A percentile compares a stretch with the other conserved stretches of the same genome.
Evolutionary conservation across 2,888 invertebrate species (phyloP).

Genomic region (Bombyx huttoni): DNA sequence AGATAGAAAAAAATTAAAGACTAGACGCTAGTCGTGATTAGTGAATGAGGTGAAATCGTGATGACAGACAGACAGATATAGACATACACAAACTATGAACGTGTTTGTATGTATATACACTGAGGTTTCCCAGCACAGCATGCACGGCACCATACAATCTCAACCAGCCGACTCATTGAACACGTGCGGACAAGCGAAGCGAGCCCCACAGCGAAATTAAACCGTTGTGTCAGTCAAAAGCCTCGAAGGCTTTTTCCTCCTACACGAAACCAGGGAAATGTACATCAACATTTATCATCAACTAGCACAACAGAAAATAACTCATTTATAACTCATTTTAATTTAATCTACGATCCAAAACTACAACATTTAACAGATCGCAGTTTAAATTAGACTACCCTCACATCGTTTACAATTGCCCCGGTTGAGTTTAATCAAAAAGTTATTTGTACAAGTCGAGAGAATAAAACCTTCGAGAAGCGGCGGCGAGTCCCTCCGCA

Average conservation of each 20-base stretch:
- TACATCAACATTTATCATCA: neutral
- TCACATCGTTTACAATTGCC: no score
- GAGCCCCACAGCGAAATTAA: constrained; percentile 34
- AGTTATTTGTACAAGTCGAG: neutral
- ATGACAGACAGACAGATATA: neutral
- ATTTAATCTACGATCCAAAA: no score
- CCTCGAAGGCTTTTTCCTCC: constrained; percentile 29
- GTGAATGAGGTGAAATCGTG: constrained; percentile 11
- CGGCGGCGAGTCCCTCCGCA: constrained; percentile 51
- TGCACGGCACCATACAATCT: neutral
- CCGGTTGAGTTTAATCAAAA: no score
- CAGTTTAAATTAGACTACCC: no score
- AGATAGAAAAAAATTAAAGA: neutral
- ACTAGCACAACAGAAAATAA: no score
- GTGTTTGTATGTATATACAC: constrained; percentile 1
- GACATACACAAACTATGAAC: neutral
- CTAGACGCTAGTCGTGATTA: neutral
- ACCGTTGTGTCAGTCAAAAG: constrained; percentile 36
- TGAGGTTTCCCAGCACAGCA: neutral
- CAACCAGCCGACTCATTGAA: neutral
- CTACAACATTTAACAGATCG: no score
- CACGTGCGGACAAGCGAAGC: constrained; percentile 25
- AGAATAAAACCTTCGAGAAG: constrained; percentile 24
- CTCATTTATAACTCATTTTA: no score
- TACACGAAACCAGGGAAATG: neutral